A percentile compares a stretch with the other conserved stretches of the same genome.
Conservation (phyloP, 2,113 vertebrate species). For the Natator depressus region DNA sequence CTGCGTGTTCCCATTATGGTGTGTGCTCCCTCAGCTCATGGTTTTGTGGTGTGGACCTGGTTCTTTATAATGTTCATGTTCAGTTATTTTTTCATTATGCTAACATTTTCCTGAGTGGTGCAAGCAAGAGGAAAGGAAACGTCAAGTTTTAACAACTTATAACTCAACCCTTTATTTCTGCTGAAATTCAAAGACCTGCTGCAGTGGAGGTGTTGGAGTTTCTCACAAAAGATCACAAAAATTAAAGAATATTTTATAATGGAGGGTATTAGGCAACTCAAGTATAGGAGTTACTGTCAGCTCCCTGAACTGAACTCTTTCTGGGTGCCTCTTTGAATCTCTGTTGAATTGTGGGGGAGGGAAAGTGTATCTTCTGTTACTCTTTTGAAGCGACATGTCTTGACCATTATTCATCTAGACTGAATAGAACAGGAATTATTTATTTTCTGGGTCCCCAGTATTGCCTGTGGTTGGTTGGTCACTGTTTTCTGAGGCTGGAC, state of each 20-base stretch:
- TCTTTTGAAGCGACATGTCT: background rate
- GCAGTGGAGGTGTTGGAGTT: background rate
- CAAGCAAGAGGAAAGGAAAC: background rate
- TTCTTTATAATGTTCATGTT: background rate
- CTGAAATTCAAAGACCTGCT: background rate
- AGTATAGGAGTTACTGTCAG: background rate
- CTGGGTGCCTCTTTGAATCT: too few relatives aligned
- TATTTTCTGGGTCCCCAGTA: background rate
- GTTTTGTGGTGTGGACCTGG: background rate
- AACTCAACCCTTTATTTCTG: background rate
- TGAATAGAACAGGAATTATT: background rate
- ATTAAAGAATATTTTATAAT: background rate
- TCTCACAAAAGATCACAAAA: background rate
- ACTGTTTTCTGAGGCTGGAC: too few relatives aligned
- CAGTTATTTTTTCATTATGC: background rate
- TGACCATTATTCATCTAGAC: background rate
- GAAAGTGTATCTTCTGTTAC: background rate
- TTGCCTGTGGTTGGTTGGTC: background rate
- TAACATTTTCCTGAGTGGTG: background rate
- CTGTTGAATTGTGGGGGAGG: background rate
- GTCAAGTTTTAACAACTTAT: background rate
- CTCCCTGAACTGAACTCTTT: background rate
- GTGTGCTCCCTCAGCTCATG: background rate
- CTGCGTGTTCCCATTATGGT: background rate
- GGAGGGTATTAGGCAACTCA: background rate